A percentile compares a stretch with the other conserved stretches of the same genome.
phyloP scores from a whole-genome alignment of 1,140 invertebrate genomes.

The Sweltsa coloradensis region DNA sequence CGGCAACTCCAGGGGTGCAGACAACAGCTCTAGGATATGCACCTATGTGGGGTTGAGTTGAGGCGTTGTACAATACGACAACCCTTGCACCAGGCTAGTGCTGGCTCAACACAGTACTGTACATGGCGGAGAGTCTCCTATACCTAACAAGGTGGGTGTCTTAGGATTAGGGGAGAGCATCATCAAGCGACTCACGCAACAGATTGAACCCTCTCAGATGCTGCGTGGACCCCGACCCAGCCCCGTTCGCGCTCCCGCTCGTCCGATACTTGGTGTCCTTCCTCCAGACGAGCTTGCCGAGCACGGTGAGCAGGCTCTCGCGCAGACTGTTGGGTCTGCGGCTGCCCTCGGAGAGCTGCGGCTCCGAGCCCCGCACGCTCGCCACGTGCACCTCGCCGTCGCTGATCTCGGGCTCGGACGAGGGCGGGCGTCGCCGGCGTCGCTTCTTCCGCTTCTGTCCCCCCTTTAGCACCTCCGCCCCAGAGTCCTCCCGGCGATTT shows the following conservation, averaged over 20 bases:
- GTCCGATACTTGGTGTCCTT: conserved; percentile 30
- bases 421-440: conserved; percentile 27
- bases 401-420: conserved; percentile 23
- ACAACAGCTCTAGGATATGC: too few species aligned
- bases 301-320: conserved; percentile 47
- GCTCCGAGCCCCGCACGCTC: conserved; percentile 24
- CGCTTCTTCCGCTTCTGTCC: too few species aligned
- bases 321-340: conserved; percentile 32
- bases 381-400: conserved; percentile 27
- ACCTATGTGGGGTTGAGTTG: too few species aligned
- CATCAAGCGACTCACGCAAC: conserved; percentile 8
- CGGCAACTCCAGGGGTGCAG: too few species aligned
- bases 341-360: conserved; percentile 13
- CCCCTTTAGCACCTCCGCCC: too few species aligned
- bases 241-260: not conserved
- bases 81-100: too few species aligned
- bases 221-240: not conserved
- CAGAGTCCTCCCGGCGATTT: too few species aligned
- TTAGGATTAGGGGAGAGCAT: too few species aligned
- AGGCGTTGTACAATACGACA: too few species aligned
- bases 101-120: not conserved
- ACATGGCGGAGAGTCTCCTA: not conserved
- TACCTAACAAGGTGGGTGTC: too few species aligned
- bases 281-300: conserved; percentile 51
- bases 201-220: conserved; percentile 6